Percentiles rank a stretch among this genome's conserved stretches.
Conservation (phyloP, 2,113 vertebrate species). For the Cyanoramphus novaezelandiae region DNA sequence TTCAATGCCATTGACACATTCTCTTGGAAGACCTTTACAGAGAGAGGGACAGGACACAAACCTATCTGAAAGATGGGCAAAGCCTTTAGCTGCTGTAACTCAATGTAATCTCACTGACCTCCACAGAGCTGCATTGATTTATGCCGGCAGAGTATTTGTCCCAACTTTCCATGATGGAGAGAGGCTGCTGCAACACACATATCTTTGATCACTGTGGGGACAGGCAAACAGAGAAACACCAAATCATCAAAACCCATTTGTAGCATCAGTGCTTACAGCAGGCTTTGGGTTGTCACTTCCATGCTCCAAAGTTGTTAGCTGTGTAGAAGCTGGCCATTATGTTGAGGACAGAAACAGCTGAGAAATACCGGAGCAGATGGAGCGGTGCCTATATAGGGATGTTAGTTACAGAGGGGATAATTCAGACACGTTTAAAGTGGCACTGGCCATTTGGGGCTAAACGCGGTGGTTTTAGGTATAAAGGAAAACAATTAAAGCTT, state of each 20-base stretch:
- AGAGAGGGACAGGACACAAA: background rate
- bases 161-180: background rate
- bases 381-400: constrained; percentile 18
- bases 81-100: background rate
- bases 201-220: background rate
- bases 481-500: background rate
- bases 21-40: background rate
- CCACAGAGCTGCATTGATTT: background rate
- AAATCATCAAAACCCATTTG: background rate
- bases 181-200: background rate
- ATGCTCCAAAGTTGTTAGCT: background rate
- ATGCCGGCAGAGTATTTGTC: background rate
- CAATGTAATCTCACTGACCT: background rate
- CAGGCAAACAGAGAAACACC: background rate
- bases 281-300: constrained; percentile 11
- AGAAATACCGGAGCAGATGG: constrained; percentile 60
- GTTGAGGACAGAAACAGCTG: constrained; percentile 7
- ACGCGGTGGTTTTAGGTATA: background rate
- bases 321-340: constrained; percentile 10
- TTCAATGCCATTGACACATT: background rate
- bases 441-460: background rate
- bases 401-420: constrained; percentile 7
- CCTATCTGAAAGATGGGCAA: background rate
- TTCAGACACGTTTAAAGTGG: background rate
- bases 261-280: background rate